Evolutionary conservation across 92 coral and sea anemone species (phyloP).

Genomic region (Plumapathes pennacea): DNA sequence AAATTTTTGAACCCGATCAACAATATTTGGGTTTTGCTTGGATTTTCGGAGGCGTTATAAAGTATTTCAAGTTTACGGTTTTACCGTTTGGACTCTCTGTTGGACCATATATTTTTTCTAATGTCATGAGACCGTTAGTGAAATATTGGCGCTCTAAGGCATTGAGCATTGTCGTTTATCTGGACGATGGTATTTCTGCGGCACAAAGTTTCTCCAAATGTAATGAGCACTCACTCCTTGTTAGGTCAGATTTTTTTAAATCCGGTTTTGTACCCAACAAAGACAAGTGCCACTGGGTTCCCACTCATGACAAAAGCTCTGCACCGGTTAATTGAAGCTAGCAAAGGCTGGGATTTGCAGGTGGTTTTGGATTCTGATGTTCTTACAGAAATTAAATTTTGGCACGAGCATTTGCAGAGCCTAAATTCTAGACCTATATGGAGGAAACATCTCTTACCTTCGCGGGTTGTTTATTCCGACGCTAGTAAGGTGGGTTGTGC

Average conservation of each 20-base stretch:
- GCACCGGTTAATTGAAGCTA: slow-evolving; percentile 15
- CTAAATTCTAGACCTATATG: slow-evolving; percentile 25
- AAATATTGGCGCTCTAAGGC: slow-evolving; percentile 35
- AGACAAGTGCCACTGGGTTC: slow-evolving; percentile 44
- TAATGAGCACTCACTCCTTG: slow-evolving; percentile 1
- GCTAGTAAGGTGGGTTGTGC: slow-evolving; percentile 61
- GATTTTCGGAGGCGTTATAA: slow-evolving; percentile 2
- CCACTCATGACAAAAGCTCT: slow-evolving; percentile 50
- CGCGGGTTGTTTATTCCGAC: slow-evolving; percentile 44
- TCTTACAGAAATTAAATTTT: slow-evolving; percentile 30
- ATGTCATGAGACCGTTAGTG: slow-evolving; percentile 29
- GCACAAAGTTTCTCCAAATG: background rate
- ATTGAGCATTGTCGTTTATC: slow-evolving; percentile 18
- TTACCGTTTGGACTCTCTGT: slow-evolving; percentile 40
- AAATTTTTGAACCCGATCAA: slow-evolving; percentile 42
- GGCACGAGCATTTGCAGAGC: slow-evolving; percentile 15
- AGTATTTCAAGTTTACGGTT: slow-evolving; percentile 27
- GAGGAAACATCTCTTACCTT: slow-evolving; percentile 3
- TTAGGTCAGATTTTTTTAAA: slow-evolving; percentile 9
- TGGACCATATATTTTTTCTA: slow-evolving; percentile 37
- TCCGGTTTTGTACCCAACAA: slow-evolving; percentile 34
- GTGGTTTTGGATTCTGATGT: slow-evolving; percentile 15
- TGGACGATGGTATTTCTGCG: slow-evolving; percentile 24
- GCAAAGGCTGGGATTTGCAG: slow-evolving; percentile 32
- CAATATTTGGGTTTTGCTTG: slow-evolving; percentile 39